Evolutionary conservation across 2,888 invertebrate species (phyloP).

Genomic region (Halictus quadricinctus): DNA sequence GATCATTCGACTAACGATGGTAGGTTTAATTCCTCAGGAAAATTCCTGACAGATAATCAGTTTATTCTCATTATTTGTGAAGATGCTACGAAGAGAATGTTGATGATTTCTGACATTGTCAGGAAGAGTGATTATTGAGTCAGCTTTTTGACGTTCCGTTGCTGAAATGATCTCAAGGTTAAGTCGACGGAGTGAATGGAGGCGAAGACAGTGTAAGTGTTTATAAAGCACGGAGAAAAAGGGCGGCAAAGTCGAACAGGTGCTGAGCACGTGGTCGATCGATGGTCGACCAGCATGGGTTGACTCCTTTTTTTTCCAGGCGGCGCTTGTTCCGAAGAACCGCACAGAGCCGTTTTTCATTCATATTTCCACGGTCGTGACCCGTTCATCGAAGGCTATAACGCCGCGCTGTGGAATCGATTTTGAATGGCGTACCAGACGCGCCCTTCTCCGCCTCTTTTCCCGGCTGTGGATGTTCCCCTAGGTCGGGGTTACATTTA

Average conservation of each 20-base stretch:
- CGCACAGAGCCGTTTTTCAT: slow-evolving; percentile 78
- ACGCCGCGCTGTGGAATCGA: slow-evolving; percentile 75
- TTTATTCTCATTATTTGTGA: background rate
- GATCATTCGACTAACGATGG: no score
- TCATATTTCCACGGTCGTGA: slow-evolving; percentile 72
- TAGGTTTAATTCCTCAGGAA: background rate
- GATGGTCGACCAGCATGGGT: slow-evolving; percentile 72
- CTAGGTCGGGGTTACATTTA: slow-evolving; percentile 80
- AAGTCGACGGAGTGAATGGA: background rate
- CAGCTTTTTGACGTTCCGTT: background rate
- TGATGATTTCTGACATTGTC: background rate
- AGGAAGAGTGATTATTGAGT: background rate
- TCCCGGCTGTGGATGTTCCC: slow-evolving; percentile 69
- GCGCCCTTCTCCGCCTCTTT: slow-evolving; percentile 64
- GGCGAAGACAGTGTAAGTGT: slow-evolving; percentile 26
- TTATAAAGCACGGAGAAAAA: slow-evolving; percentile 50
- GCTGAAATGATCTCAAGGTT: background rate
- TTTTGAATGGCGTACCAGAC: slow-evolving; percentile 74
- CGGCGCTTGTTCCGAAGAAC: slow-evolving; percentile 76
- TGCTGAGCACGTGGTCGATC: slow-evolving; percentile 81
- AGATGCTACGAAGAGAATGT: background rate
- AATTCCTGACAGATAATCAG: background rate
- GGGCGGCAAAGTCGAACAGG: slow-evolving; percentile 74
- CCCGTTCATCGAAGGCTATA: slow-evolving; percentile 78
- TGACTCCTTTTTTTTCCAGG: slow-evolving; percentile 74